Evolutionary conservation across 2,797 vertebrate species (phyloP), one percentile per base, ranked within the genome.

Genomic region (Muraenolepis orangiensis): DNA sequence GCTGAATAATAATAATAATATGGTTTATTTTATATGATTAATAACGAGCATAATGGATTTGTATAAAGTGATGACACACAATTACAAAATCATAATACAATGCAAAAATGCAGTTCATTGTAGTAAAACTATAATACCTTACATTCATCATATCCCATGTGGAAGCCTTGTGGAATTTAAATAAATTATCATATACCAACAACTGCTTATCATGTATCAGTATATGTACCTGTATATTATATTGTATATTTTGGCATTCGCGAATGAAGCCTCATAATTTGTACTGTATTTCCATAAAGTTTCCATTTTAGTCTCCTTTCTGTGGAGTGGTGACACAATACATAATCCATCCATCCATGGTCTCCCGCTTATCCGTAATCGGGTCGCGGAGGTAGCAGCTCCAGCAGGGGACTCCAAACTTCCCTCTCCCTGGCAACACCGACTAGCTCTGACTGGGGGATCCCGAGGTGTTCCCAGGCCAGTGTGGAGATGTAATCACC

Each of bases 231-330:
- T 81, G 68, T 69, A n/a, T n/a, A n/a, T n/a, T n/a, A n/a, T n/a
- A n/a, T n/a, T n/a, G 67, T 72, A 69, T 85, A 71, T 82, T 90
- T 90, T 91, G 88, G 87, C 88, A 89, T 89, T 86, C 72, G 79
- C 70, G 82, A 79, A 75, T 71, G 74, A 78, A 81, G 38, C 71
- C 42, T 61, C 51, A 57, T 57, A n/a, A 57, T n/a, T 57, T 57
- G 51, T 71, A 36, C 72, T n/a, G n/a, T n/a, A 16, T 73, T 20
- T 26, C 70, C 71, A 46, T 66, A 28, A 38, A 74, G 31, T 46
- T 23, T n/a, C n/a, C 30, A 31, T 67, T 79, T 69, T 70, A 12
- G 66, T 38, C 42, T 69, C 51, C 0, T 32, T 71, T 11, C 13
- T 13, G 16, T 34, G 12, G 51, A 57, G 51, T 11, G 51, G 51